phyloP scores from a whole-genome alignment of 30 jellyfish, hydroid and myxozoan species.

The Rhopilema esculentum region DNA sequence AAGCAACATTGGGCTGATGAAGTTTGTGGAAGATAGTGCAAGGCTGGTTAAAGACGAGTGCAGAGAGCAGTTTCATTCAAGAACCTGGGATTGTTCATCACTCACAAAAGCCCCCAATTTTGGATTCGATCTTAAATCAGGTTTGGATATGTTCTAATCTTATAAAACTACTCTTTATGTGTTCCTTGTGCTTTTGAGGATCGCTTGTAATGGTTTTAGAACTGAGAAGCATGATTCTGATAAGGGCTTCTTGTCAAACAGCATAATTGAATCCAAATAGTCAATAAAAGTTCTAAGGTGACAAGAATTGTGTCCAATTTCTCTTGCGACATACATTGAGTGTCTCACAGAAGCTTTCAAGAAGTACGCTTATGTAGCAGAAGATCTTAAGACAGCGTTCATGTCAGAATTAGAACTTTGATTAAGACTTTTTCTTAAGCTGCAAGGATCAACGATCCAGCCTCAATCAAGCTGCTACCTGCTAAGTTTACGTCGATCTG shows the following conservation, averaged over 20 bases:
- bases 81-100: constrained; percentile 90
- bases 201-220: background rate
- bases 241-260: no score
- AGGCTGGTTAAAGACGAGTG: constrained; percentile 80
- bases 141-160: constrained; percentile 18
- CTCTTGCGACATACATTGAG: no score
- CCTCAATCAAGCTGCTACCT: background rate
- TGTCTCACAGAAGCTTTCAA: no score
- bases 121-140: constrained; percentile 80
- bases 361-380: no score
- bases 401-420: no score
- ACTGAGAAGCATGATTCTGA: no score
- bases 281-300: no score
- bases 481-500: background rate
- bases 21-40: constrained; percentile 59
- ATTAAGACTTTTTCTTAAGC: background rate
- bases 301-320: no score
- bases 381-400: no score
- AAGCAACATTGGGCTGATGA: constrained; percentile 75
- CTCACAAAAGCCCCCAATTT: constrained; percentile 82
- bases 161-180: no score
- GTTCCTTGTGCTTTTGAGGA: background rate
- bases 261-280: no score
- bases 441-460: background rate
- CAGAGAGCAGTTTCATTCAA: constrained; percentile 62